These are phyloP conservation scores for Rhagophthalmus giganteus DNA, from an alignment of 2,888 invertebrate species.

Conservation along the genomic window DNA sequence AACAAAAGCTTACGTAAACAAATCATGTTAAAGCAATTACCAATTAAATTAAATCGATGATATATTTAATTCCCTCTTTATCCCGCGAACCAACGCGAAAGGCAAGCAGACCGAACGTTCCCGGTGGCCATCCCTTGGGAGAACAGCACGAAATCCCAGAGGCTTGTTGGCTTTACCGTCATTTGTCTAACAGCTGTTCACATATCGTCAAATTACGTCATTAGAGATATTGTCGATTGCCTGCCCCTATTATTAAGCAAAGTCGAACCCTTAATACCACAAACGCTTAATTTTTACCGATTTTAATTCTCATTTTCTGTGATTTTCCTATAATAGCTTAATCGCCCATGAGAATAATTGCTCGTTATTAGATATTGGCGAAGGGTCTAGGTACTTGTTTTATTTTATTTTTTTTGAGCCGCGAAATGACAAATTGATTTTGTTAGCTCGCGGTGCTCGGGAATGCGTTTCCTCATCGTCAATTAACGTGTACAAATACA, in stretches of 20 bases:
- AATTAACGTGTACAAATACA: no score
- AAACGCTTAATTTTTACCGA: background rate
- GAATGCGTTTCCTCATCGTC: no score
- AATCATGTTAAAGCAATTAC: constrained; percentile 31
- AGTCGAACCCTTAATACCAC: constrained; percentile 9
- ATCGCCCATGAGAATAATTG: no score
- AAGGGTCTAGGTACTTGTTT: no score
- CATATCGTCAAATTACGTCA: constrained; percentile 58
- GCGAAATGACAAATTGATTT: no score
- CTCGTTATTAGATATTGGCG: no score
- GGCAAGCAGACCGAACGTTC: constrained; percentile 28
- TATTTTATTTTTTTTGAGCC: no score
- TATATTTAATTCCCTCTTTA: constrained; percentile 31
- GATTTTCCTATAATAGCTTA: no score
- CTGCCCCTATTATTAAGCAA: constrained; percentile 28
- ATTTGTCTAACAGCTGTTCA: constrained; percentile 58
- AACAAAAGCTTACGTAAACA: constrained; percentile 27
- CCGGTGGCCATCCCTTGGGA: constrained; percentile 39
- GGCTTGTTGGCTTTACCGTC: constrained; percentile 52
- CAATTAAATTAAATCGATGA: constrained; percentile 33
- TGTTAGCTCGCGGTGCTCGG: no score
- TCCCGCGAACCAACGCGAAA: constrained; percentile 24
- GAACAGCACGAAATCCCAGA: constrained; percentile 47
- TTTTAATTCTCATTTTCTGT: no score
- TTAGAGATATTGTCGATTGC: constrained; percentile 49